Base-by-base conservation (phyloP, 2,888 invertebrate genomes). In the Margaritifera margaritifera region DNA sequence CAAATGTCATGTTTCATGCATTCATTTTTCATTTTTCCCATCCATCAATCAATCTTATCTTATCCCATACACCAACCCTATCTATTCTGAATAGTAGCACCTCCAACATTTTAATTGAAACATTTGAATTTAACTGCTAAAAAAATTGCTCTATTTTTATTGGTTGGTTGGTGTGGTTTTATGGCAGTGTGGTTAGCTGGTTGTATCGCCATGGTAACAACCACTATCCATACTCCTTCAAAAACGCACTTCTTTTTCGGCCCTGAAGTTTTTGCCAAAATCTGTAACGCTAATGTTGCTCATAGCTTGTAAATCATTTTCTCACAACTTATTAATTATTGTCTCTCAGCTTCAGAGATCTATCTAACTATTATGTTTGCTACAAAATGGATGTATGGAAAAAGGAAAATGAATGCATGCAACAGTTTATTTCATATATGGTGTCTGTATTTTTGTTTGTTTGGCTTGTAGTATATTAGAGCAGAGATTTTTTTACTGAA, bases 141-240 rank as follows among this genome's bases (percentile, higher is more conserved):
- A 42, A 42, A 42, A 31, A 31, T 42, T 42, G 42, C 42, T 42
- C 11, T 42, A 42, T 42, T 31, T 31, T 31, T 31, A 59, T 53
- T 60, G 67, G 64, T 64, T 62, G 70, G 77, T 75, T 77, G 80
- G 80, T 74, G 75, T 77, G 80, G 79, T 83, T 81, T 79, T 97
- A 96, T 70, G 97, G 97, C 97, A 98, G 97, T 97, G 97, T 97
- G 96, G 97, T 97, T 98, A 97, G 97, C 97, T 97, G 97, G 97
- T 98, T 97, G 97, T 97, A 95, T 80, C 69, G 70, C 74, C 91
- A 77, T 72, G 61, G 68, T 65, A 94, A 96, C 96, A 95, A 94
- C 97, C 97, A 94, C 96, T 97, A 94, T 93, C 95, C 93, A 92
- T 96, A 95, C 96, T 95, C 94, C 96, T 94, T 69, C 73, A 74